Base-by-base conservation (phyloP, 2,888 invertebrate species). In the Habroteleia sp. region DNA sequence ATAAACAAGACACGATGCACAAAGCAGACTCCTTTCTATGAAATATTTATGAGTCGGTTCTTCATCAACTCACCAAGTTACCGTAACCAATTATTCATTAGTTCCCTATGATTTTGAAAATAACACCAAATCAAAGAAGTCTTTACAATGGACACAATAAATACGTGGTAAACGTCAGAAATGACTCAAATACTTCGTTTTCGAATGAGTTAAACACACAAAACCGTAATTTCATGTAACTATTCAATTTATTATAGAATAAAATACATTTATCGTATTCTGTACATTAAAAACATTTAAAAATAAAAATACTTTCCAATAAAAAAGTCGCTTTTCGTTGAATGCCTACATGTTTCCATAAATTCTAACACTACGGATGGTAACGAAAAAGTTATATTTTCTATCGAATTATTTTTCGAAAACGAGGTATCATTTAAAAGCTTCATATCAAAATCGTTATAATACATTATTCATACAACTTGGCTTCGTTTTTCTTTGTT, bases 241-340 rank as follows among this genome's bases (percentile, higher is more conserved):
- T 71, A 71, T 71, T 71, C 62, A 71, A 71, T 71, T 71, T 71
- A 71, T 71, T 71, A 71, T 71, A 71, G 69, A 71, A 71, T 71
- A 71, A 71, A 71, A 62, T 71, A 71, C 62, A 71, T 71, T 71
- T 62, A 62, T 71, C 39, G 44, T 71, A 71, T 62, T 69, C 71
- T 71, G 71, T 71, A 71, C 71, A 71, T 71, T 54, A 71, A 71
- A 71, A 71, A 71, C 71, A 71, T 71, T 71, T 52, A 71, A 71
- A 63, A 71, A 71, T 71, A 71, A 71, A 71, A 63, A 72, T 72
- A 72, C 71, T 72, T 72, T 72, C 56, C 63, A 63, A 63, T 72
- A 72, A 72, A 71, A 71, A 71, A 71, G 71, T 56, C 63, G 71
- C 71, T 56, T 63, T 71, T 71, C 71, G 72, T 72, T 72, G 63